Base-by-base conservation (phyloP, 2,113 vertebrate genomes). In the Psilopogon haemacephalus region DNA sequence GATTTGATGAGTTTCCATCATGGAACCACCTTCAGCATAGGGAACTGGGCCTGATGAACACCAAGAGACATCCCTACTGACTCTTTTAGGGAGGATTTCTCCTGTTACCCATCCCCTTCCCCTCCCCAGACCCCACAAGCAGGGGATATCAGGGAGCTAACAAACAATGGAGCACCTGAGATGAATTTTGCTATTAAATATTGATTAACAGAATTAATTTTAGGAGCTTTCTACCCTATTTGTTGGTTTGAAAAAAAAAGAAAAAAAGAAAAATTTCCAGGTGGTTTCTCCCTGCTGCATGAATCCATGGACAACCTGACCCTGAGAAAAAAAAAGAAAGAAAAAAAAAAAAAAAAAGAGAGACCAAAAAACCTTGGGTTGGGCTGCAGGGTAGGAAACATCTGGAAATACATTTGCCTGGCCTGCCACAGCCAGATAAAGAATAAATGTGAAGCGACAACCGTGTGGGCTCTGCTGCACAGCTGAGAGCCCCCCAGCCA, bases 371-470 rank as follows among this genome's bases (percentile, higher is more conserved):
- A 38, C 77, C 84, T 89, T 33, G 73, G 69, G 82, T 82, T 77
- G 74, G 33, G 19, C 82, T 95, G 58, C 8, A 81, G 95, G 92
- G 95, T 98, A 98, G 98, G 98, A 99, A 99, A 99, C 98, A 99
- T 98, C 98, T 98, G 98, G 97, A 97, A 96, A 96, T 93, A 63
- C 59, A 65, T 89, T 96, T 65, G 40, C 62, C 44, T 94, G 1
- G 46, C 54, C 90, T 96, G 95, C 86, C 75, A 52, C 26, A 85
- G 77, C 50, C 78, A 91, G 97, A 97, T 96, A 96, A 97, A 96
- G 82, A 65, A 69, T 56, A 95, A 89, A 84, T 37, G 62, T 42
- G 72, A 70, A 95, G 74, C 21, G 87, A 82, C 92, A 87, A 52
- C 90, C 44, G 0, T 17, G 90, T 17, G 90, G 87, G 70, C 67